A percentile compares a stretch with the other conserved stretches of the same genome.
phyloP scores from a whole-genome alignment of 2,113 vertebrate species.

The Pseudorectes ferrugineus region DNA sequence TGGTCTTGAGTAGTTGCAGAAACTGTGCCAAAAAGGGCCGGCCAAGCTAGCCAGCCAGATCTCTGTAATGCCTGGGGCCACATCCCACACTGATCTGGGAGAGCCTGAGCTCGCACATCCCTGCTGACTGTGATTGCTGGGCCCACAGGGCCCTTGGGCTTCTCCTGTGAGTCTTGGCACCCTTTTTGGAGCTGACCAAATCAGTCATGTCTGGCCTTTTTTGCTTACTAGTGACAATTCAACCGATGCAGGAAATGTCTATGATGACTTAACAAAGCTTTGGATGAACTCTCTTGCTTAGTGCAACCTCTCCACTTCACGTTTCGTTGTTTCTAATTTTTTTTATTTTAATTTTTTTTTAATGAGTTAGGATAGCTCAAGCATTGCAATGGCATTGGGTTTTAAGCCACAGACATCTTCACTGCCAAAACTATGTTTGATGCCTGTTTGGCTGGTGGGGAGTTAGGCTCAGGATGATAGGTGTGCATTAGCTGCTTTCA shows the following conservation, averaged over 20 bases:
- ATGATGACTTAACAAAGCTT: neutral
- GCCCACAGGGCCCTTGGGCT: too few relatives aligned
- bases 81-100: neutral
- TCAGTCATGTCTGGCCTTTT: neutral
- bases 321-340: neutral
- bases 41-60: neutral
- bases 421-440: neutral
- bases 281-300: neutral
- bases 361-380: neutral
- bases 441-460: neutral
- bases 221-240: neutral
- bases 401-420: neutral
- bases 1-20: neutral
- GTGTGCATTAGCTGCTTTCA: neutral
- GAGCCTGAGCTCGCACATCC: neutral
- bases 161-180: neutral
- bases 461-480: neutral
- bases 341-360: neutral
- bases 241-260: neutral
- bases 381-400: neutral
- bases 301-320: neutral
- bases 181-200: neutral
- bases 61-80: neutral
- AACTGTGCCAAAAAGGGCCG: neutral
- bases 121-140: rapidly evolving